phyloP scores from a whole-genome alignment of 2,797 vertebrate genomes.

The Knipowitschia caucasica region DNA sequence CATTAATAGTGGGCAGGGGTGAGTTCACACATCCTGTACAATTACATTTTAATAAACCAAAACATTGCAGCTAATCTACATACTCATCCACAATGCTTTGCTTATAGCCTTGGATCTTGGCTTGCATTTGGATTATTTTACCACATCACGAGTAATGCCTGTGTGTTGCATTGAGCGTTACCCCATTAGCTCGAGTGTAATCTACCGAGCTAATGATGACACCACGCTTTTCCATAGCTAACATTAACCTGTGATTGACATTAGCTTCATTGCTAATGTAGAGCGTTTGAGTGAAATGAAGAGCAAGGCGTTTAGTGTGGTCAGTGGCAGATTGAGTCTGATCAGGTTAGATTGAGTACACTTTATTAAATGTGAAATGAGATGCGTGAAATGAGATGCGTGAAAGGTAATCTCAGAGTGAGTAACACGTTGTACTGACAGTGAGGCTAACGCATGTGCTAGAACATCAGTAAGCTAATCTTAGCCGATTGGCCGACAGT shows the following conservation, averaged over 20 bases:
- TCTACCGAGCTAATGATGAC: conserved; percentile 38
- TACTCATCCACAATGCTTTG: background rate
- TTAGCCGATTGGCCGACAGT: conserved; percentile 25
- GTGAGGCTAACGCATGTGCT: conserved; percentile 54
- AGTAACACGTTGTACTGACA: conserved; percentile 1
- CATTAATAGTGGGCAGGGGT: conserved; percentile 14
- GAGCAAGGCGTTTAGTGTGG: background rate
- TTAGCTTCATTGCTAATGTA: conserved; percentile 42
- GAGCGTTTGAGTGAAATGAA: no score
- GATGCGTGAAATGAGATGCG: no score
- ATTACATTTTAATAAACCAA: background rate
- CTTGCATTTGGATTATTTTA: no score
- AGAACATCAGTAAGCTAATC: conserved; percentile 41
- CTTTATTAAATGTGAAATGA: background rate
- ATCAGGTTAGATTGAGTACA: accelerated
- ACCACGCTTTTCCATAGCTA: conserved; percentile 44
- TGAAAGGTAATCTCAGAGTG: background rate
- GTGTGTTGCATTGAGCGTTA: background rate
- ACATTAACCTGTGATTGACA: conserved; percentile 32
- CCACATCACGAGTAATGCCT: background rate
- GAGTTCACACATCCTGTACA: background rate
- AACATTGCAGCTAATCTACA: background rate
- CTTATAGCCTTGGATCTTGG: no score
- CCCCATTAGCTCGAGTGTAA: conserved; percentile 14
- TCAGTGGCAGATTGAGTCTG: accelerated